phyloP scores from a whole-genome alignment of 92 coral and sea anemone species.

The Zoanthus solanderi region DNA sequence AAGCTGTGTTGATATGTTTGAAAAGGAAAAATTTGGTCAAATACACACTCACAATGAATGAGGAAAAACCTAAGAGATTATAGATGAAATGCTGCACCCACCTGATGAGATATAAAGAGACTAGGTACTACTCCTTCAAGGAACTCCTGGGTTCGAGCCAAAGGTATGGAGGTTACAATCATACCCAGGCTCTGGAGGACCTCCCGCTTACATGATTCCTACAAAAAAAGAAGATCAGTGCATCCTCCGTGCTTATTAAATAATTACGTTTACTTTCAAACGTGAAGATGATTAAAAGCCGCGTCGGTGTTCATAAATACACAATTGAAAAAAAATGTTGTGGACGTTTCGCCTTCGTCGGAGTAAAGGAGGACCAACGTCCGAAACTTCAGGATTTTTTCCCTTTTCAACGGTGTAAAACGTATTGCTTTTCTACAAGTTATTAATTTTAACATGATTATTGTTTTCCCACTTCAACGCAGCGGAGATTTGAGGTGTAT shows the following conservation, averaged over 20 bases:
- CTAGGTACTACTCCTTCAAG: slow-evolving; percentile 61
- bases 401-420: no score
- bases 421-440: no score
- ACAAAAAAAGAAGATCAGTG: not conserved
- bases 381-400: no score
- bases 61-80: not conserved
- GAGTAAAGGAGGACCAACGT: not conserved
- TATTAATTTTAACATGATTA: no score
- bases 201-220: slow-evolving; percentile 73
- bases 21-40: no score
- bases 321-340: not conserved
- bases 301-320: no score
- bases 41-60: not conserved
- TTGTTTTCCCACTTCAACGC: no score
- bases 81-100: slow-evolving; percentile 18
- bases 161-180: slow-evolving; percentile 70
- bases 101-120: slow-evolving; percentile 44
- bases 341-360: not conserved
- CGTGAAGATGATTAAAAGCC: no score
- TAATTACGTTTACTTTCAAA: not conserved
- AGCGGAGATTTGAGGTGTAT: no score
- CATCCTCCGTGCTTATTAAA: not conserved
- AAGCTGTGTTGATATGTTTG: no score
- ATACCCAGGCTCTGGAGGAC: slow-evolving; percentile 67
- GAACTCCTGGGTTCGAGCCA: slow-evolving; percentile 75